phyloP scores from a whole-genome alignment of 2,888 invertebrate genomes.

The Trissolcus japonicus region DNA sequence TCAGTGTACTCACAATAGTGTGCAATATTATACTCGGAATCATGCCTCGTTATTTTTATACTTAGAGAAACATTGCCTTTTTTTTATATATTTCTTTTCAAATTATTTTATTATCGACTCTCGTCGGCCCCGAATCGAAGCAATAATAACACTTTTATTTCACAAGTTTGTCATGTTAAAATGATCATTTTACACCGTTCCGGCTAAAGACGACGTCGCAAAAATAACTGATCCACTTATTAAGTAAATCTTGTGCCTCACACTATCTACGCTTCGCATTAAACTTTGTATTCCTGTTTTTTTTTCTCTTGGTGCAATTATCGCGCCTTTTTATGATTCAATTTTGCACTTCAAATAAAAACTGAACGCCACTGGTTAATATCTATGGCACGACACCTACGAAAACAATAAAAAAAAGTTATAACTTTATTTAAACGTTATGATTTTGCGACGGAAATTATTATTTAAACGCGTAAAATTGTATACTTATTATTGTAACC shows the following conservation, averaged over 20 bases:
- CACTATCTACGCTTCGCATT: slow-evolving; percentile 18
- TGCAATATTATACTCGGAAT: slow-evolving; percentile 52
- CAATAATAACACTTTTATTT: slow-evolving; percentile 29
- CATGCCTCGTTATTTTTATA: slow-evolving; percentile 32
- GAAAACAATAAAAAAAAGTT: slow-evolving; percentile 4
- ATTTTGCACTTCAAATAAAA: slow-evolving; percentile 12
- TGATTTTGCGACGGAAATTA: slow-evolving; percentile 69
- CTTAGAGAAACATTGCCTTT: slow-evolving; percentile 30
- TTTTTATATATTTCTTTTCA: slow-evolving; percentile 32
- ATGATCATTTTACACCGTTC: slow-evolving; percentile 23
- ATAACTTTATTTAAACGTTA: slow-evolving; percentile 51
- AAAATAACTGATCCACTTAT: slow-evolving; percentile 37
- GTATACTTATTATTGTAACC: slow-evolving; percentile 70
- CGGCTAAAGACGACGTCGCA: background rate
- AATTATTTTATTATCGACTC: slow-evolving; percentile 16
- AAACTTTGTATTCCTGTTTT: slow-evolving; percentile 17
- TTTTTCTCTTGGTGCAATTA: slow-evolving; percentile 21
- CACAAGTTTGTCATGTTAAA: slow-evolving; percentile 26
- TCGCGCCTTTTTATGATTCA: slow-evolving; percentile 13
- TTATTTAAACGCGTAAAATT: slow-evolving; percentile 71
- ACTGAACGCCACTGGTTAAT: background rate
- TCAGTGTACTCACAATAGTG: slow-evolving; percentile 48
- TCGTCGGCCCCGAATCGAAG: slow-evolving; percentile 23
- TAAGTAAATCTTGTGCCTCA: slow-evolving; percentile 2
- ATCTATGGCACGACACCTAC: slow-evolving; percentile 4